These are phyloP conservation scores for Istiophorus platypterus DNA, from an alignment of 2,113 vertebrate genomes.

Conservation along the genomic window DNA sequence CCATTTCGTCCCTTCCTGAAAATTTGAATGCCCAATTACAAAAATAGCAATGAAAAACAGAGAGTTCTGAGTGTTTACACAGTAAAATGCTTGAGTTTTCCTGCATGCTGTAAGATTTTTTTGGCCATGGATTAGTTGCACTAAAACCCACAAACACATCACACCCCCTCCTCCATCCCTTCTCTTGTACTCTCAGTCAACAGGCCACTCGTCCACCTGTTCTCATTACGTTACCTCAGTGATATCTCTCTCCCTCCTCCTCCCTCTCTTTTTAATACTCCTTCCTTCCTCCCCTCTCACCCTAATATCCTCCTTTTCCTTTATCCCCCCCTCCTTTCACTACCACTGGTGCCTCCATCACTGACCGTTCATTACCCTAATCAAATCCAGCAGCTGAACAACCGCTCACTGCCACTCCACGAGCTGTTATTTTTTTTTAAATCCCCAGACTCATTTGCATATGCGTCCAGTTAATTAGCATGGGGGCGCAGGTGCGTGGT, in stretches of 20 bases:
- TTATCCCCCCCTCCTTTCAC: slow-evolving; percentile 70
- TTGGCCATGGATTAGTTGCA: slow-evolving; percentile 13
- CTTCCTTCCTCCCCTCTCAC: slow-evolving; percentile 81
- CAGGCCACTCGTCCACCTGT: slow-evolving; percentile 75
- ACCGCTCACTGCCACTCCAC: slow-evolving; percentile 91
- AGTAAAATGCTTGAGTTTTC: not conserved
- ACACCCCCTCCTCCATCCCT: not conserved
- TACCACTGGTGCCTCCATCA: slow-evolving; percentile 59
- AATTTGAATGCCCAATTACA: not conserved
- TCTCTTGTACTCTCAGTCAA: slow-evolving; percentile 60
- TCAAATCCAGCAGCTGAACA: slow-evolving; percentile 99
- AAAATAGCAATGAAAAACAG: not conserved
- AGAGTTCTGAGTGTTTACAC: slow-evolving; percentile 4
- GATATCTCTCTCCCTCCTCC: slow-evolving; percentile 49
- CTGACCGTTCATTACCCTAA: slow-evolving; percentile 96
- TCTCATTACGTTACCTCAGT: slow-evolving; percentile 68
- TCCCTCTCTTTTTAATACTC: slow-evolving; percentile 39
- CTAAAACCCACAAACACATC: slow-evolving; percentile 56
- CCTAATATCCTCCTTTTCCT: slow-evolving; percentile 72
- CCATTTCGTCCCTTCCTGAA: not conserved
- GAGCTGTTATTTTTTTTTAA: slow-evolving; percentile 88
- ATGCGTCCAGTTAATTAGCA: slow-evolving; percentile 98
- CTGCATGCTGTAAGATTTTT: slow-evolving; percentile 16
- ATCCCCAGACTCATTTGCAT: slow-evolving; percentile 98
- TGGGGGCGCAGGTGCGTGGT: slow-evolving; percentile 98